phyloP scores from a whole-genome alignment of 2,888 invertebrate genomes.

The Hypomecis atomaria region DNA sequence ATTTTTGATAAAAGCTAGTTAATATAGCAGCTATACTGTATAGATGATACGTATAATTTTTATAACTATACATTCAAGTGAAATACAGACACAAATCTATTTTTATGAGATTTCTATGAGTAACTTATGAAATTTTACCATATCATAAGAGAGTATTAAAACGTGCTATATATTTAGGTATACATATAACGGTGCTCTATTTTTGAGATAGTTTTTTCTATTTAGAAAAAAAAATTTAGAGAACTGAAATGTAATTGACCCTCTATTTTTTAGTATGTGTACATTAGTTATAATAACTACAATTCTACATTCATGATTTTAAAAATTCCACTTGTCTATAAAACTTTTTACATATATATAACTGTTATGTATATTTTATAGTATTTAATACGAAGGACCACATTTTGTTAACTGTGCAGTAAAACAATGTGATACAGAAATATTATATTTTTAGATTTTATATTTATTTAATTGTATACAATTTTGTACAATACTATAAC shows the following conservation, averaged over 20 bases:
- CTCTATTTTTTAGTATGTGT: constrained; percentile 29
- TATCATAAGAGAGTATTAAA: constrained; percentile 48
- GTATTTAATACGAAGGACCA: constrained; percentile 60
- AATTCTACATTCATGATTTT: constrained; percentile 11
- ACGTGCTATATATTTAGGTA: constrained; percentile 41
- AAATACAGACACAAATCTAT: constrained; percentile 34
- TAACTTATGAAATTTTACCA: constrained; percentile 21
- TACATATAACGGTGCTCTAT: constrained; percentile 57
- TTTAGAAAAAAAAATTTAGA: constrained; percentile 21
- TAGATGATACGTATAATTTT: constrained; percentile 16
- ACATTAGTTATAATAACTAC: constrained; percentile 19
- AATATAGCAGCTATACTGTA: constrained; percentile 26
- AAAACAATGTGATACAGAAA: constrained; percentile 67
- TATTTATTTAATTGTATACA: constrained; percentile 31
- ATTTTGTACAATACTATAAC: constrained; percentile 54
- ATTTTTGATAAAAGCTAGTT: constrained; percentile 40
- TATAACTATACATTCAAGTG: constrained; percentile 26
- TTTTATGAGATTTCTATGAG: constrained; percentile 28
- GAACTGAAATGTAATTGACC: constrained; percentile 20
- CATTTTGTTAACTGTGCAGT: constrained; percentile 56
- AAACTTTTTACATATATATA: constrained; percentile 13
- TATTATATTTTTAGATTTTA: constrained; percentile 72
- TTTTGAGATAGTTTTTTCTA: constrained; percentile 49
- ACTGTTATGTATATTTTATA: constrained; percentile 33
- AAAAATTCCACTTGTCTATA: constrained; percentile 22